phyloP scores from a whole-genome alignment of 2,113 vertebrate species.

The Pagrus major region DNA sequence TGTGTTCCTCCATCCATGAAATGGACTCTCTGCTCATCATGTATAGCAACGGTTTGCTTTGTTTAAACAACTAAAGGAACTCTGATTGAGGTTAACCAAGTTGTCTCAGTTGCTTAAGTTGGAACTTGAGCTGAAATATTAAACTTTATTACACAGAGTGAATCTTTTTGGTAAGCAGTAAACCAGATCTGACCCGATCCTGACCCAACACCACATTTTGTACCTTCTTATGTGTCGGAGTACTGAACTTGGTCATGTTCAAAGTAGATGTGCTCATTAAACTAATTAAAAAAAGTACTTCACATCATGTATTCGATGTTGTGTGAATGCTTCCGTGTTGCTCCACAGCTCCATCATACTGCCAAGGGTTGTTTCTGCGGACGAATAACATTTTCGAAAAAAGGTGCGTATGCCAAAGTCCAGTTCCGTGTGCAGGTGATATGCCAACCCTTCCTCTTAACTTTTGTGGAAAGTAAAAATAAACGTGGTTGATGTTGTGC shows the following conservation, averaged over 20 bases:
- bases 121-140: neutral
- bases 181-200: neutral
- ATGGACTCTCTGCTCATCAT: neutral
- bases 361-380: neutral
- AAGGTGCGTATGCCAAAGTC: too few species aligned
- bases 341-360: neutral
- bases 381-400: too few species aligned
- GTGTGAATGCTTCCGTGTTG: neutral
- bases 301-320: neutral
- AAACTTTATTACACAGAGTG: neutral
- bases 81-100: neutral
- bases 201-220: neutral
- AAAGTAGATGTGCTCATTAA: neutral
- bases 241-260: neutral
- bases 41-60: neutral
- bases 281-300: too few species aligned
- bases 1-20: constrained; percentile 23
- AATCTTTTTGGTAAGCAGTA: neutral
- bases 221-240: neutral
- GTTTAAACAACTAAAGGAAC: neutral
- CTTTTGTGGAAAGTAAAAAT: too few species aligned
- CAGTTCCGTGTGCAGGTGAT: too few species aligned
- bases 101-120: neutral
- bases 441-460: too few species aligned
- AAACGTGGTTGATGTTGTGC: too few species aligned